Percentiles rank a stretch among this genome's conserved stretches.
These are phyloP conservation scores for Caranx melampygus DNA, from an alignment of 2,113 vertebrate genomes.

Conservation along the genomic window DNA sequence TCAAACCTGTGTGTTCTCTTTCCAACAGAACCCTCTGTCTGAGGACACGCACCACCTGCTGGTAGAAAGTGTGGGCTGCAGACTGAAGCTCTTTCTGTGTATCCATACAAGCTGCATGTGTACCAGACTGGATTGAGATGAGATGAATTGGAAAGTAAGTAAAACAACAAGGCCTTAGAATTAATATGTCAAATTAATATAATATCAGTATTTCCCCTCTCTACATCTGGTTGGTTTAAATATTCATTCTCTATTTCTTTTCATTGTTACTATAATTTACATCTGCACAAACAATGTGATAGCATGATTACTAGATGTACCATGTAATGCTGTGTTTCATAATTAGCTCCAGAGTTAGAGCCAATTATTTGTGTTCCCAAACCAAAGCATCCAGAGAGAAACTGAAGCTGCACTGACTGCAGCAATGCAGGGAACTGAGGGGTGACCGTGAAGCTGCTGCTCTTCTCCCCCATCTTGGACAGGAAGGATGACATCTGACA, in stretches of 20 bases:
- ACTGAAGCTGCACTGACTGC: conserved; percentile 86
- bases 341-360: conserved; percentile 67
- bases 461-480: conserved; percentile 86
- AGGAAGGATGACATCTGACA: conserved; percentile 86
- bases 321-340: conserved; percentile 84
- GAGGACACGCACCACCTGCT: conserved; percentile 85
- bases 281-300: conserved; percentile 2
- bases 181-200: neutral
- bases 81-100: conserved; percentile 81
- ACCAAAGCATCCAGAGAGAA: conserved; percentile 85
- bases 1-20: conserved; percentile 78
- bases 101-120: conserved; percentile 76
- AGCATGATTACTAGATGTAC: conserved; percentile 60
- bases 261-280: conserved; percentile 7
- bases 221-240: conserved; percentile 7
- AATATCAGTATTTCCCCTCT: conserved; percentile 1
- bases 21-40: conserved; percentile 78
- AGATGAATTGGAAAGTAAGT: neutral
- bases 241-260: neutral
- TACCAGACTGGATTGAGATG: conserved; percentile 77
- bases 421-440: conserved; percentile 77
- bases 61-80: conserved; percentile 84
- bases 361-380: conserved; percentile 80
- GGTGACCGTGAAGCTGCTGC: conserved; percentile 55
- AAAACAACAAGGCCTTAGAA: neutral